These are phyloP conservation scores for Trachops cirrhosus DNA, from an alignment of 2,797 vertebrate species.

Conservation along the genomic window DNA sequence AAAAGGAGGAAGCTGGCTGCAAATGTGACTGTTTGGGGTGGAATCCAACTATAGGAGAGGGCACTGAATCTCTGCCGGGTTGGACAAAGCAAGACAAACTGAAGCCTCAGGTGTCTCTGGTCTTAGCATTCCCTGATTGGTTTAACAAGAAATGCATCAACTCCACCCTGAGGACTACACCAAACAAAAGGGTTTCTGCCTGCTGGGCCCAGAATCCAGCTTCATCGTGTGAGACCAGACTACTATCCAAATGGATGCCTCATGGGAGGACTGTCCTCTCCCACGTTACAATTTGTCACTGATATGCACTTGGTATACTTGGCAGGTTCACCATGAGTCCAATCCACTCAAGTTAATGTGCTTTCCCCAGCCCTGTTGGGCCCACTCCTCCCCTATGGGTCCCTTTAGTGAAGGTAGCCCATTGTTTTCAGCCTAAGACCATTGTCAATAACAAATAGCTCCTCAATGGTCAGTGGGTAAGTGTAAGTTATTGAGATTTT, in stretches of 20 bases:
- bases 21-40: not conserved
- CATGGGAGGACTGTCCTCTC: not conserved
- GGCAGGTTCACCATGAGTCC: not conserved
- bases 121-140: not conserved
- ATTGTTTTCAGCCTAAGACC: not conserved
- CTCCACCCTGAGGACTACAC: not conserved
- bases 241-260: not conserved
- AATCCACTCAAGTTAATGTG: not conserved
- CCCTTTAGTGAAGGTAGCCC: not conserved
- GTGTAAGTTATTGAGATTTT: not conserved
- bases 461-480: not conserved
- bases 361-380: not conserved
- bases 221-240: not conserved
- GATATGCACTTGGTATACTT: not conserved
- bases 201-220: not conserved
- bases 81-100: not conserved
- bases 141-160: not conserved
- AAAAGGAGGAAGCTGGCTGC: not conserved
- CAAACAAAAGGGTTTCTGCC: not conserved
- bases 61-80: not conserved
- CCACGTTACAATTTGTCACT: not conserved
- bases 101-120: not conserved
- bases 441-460: not conserved
- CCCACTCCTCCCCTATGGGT: no score
- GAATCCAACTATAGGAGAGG: not conserved